Base-by-base conservation (phyloP, 2,888 invertebrate genomes). In the Phania funesta region DNA sequence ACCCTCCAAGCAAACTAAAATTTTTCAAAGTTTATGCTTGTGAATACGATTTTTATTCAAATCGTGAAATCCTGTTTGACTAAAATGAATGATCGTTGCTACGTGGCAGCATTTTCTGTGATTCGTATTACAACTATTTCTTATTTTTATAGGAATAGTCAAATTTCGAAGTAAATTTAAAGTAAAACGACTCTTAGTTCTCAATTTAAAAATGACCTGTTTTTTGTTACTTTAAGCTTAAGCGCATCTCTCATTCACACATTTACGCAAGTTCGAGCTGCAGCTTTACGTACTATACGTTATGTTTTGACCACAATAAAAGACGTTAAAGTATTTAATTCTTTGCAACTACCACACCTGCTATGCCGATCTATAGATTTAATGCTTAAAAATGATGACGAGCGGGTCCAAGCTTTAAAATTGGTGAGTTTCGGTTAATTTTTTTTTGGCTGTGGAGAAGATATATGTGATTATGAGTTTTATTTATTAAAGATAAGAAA, bases 321-420 rank as follows among this genome's bases (percentile, higher is more conserved):
- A 89, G 96, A 97, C 91, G 93, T 98, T 84, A 93, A 94, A 86
- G 93, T 93, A 74, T 94, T 98, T 86, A 95, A 97, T 89, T 94
- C 94, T 85, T 92, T 98, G 84, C 95, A 96, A 88, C 93, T 98
- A 87, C 97, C 97, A 85, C 95, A 94, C 91, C 93, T 98, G 85
- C 93, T 98, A 82, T 91, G 87, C 86, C 96, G 97, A 87, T 97
- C 97, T 84, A 93, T 99, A 89, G 99, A 99, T 92, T 92, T 98
- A 83, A 94, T 95, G 91, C 92, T 97, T 58, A 96, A 96, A 86
- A 98, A 97, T 91, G 98, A 99, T 90, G 94, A 97, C 85, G 99
- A 98, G 90, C 93, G 98, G 50, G 94, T 97, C 68, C 98, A 98
- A 91, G 98, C 97, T 0, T 92, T 98, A 86, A 95, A 98, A 87